Percentiles rank a stretch among this genome's conserved stretches.
Conservation (phyloP, 2,113 vertebrate genomes). For the Gadus macrocephalus region DNA sequence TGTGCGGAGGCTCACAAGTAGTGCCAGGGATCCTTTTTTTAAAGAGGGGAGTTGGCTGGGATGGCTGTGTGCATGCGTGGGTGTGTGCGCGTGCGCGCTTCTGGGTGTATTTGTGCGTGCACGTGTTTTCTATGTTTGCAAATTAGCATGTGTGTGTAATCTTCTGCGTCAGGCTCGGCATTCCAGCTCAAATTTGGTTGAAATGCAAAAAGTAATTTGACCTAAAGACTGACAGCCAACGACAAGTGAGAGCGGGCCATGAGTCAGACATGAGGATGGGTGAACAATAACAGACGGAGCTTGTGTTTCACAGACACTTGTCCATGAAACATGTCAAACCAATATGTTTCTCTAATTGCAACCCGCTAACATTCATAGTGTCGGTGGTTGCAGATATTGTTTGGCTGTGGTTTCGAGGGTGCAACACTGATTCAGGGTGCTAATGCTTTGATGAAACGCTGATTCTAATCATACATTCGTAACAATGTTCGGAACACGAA, state of each 20-base stretch:
- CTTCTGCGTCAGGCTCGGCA: too few relatives aligned
- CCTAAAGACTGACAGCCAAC: constrained; percentile 12
- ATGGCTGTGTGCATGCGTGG: constrained; percentile 9
- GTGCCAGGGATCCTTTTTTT: constrained; percentile 60
- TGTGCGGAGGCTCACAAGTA: constrained; percentile 54
- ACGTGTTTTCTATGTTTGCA: constrained; percentile 11
- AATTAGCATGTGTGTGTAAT: background rate
- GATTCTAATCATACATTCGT: too few relatives aligned
- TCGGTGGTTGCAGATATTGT: too few relatives aligned
- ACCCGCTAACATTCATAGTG: too few relatives aligned
- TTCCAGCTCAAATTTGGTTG: background rate
- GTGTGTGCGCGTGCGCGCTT: constrained; percentile 6
- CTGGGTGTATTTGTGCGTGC: constrained; percentile 11
- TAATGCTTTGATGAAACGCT: too few relatives aligned
- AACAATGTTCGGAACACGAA: too few relatives aligned
- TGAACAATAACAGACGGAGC: constrained; percentile 19
- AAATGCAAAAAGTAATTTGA: constrained; percentile 12
- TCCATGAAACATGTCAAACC: too few relatives aligned
- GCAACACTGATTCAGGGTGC: too few relatives aligned
- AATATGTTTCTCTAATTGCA: too few relatives aligned
- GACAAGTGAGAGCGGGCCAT: too few relatives aligned
- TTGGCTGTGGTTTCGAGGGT: too few relatives aligned
- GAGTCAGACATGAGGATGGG: constrained; percentile 14
- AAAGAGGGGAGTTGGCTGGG: constrained; percentile 52
- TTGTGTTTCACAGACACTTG: too few relatives aligned